Base-by-base conservation (phyloP, 2,888 invertebrate species). In the Epirrita christyi region DNA sequence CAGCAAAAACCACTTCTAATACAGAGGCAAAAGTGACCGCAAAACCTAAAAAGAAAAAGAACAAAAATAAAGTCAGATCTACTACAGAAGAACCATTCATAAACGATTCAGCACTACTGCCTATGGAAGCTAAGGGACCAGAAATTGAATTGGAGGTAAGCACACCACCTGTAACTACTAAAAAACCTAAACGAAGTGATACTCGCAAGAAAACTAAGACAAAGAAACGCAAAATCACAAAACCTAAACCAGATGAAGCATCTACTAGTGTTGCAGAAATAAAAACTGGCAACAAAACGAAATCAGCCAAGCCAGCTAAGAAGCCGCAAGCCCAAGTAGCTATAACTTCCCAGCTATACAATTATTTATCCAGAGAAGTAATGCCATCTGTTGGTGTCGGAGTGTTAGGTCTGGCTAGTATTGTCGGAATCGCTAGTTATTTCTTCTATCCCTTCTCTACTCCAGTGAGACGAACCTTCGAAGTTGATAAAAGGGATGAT, bases 301-400 rank as follows among this genome's bases (percentile, higher is more conserved):
- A 93, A 70, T 81, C 85, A 13, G 79, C 78, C 14, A 88, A 88
- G 64, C 83, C 80, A 56, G 71, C 79, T 2, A 88, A 90, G 42
- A 86, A 90, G 59, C 92, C 90, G n/a, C n/a, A n/a, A 36, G 67
- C 70, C 36, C 78, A 81, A 44, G 83, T 95, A 53, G 95, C 95
- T 0, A 92, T 96, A 0, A 93, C 95, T 8, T 95, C 96, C 0
- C 95, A 96, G 77, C 94, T 96, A 27, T 96, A 96, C 73, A 96
- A 95, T 71, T 96, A 95, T 71, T 83, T 96, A 38, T 95, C 96
- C 2, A 92, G 96, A 68, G 96, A 96, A 88, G 95, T 96, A 0
- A 96, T 96, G 95, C 96, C 96, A 0, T 95, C 95, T 29, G 95
- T 96, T 14, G 96, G 96, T 0, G 95, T 96, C 0, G 96, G 96